Base-by-base conservation (phyloP, 2,113 vertebrate genomes). In the cat (Felis catus) region DNA sequence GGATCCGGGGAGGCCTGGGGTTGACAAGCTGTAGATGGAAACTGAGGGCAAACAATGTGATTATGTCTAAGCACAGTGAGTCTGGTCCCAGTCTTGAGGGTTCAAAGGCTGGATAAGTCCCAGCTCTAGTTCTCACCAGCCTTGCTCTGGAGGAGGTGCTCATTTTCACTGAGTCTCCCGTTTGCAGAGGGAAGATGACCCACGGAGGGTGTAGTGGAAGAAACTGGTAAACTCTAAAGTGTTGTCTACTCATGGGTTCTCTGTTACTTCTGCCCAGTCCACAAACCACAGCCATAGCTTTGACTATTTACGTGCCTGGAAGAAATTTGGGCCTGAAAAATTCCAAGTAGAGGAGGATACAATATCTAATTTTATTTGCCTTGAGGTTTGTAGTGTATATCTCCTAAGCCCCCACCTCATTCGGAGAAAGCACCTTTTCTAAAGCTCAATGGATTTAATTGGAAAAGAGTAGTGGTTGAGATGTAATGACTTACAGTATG, bases 381-480 rank as follows among this genome's bases (percentile, higher is more conserved):
- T 85, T 39, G 51, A 74, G 21, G 25, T 33, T 15, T 39, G 78
- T 36, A 36, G 21, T 4, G 15, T 78, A 5, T 31, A 48, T 36
- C 41, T 45, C 29, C 31, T 31, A 31, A 12, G 19, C 5, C 27
- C 39, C 18, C 19, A 21, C 15, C 8, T 80, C 53, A 19, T 84
- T 61, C n/a, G 31, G 65, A 80, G 81, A 95, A 91, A 55, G 78
- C 51, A 61, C 6, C 7, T 84, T 95, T 41, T 74, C 82, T 51
- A 68, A 87, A 14, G 45, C 63, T 36, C 5, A n/a, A 45, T 95
- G 53, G 41, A 53, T 78, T 89, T 73, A 45, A 84, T 45, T 25
- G 27, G 80, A 6, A 63, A 86, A 79, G 80, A 55, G 3, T 23
- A 53, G 0, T 15, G 18, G 55, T 58, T 53, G 41, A 83, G 51